Percentiles rank a stretch among this genome's conserved stretches.
Conservation (phyloP, 2,797 vertebrate genomes). For the Pygocentrus nattereri region DNA sequence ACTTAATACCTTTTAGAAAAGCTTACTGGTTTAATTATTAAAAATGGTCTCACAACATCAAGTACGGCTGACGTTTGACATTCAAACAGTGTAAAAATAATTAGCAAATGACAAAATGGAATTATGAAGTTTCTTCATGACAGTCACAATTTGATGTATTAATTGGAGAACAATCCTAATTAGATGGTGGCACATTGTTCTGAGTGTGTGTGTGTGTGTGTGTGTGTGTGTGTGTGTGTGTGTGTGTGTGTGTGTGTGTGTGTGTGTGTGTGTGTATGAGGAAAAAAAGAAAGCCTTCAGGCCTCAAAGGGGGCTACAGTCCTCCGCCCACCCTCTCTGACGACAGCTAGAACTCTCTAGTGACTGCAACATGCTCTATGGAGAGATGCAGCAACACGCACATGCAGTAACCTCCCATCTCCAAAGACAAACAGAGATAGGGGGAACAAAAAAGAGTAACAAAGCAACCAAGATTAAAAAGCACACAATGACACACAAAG, state of each 20-base stretch:
- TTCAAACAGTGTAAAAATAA: no score
- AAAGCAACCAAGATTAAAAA: conserved; percentile 4
- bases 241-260: conserved; percentile 15
- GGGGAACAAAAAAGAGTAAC: background rate
- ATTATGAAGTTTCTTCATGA: no score
- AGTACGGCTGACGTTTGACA: no score
- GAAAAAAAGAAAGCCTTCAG: background rate
- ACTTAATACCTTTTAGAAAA: no score
- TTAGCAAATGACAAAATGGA: no score
- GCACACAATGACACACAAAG: background rate
- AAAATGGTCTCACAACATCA: background rate
- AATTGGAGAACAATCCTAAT: background rate
- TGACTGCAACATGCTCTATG: conserved; percentile 20
- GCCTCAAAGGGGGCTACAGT: conserved; percentile 14
- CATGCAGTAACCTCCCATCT: conserved; percentile 20
- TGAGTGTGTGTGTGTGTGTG: background rate
- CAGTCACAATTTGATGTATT: background rate
- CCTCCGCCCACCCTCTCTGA: conserved; percentile 30
- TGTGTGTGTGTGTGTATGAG: no score
- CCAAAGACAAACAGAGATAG: conserved; percentile 1
- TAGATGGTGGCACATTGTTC: background rate
- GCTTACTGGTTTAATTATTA: background rate
- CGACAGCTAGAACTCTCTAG: conserved; percentile 43
- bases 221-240: conserved; percentile 10
- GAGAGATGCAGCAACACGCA: conserved; percentile 36